Conservation (phyloP, 2,888 invertebrate genomes). For the Sphecodes monilicornis region DNA sequence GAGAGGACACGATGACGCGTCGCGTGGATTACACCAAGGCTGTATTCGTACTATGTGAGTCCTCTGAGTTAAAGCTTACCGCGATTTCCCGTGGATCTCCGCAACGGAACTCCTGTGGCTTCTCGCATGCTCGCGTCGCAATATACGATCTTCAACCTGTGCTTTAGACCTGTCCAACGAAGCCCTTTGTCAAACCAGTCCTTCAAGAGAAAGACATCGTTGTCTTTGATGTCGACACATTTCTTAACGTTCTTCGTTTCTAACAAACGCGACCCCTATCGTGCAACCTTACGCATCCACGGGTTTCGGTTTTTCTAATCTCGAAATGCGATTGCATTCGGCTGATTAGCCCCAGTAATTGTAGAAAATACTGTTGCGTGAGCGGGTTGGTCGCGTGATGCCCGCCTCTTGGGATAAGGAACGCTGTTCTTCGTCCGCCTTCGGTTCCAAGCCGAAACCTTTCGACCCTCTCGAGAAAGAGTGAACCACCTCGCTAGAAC, state of each 20-base stretch:
- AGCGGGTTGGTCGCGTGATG: constrained; percentile 24
- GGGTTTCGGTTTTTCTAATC: not conserved
- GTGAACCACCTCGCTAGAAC: constrained; percentile 25
- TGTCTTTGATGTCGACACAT: not conserved
- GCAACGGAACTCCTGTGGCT: not conserved
- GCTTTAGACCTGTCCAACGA: not conserved
- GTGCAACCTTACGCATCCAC: not conserved
- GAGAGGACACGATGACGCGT: constrained; percentile 70
- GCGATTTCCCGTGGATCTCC: not conserved
- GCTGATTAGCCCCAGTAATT: not conserved
- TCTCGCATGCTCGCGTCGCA: not conserved
- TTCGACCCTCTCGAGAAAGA: not conserved
- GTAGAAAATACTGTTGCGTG: constrained; percentile 10
- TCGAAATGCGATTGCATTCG: constrained; percentile 12
- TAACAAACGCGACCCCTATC: not conserved
- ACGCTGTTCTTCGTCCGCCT: not conserved
- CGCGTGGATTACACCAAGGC: constrained; percentile 66
- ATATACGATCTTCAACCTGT: not conserved
- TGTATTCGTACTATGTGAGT: constrained; percentile 79
- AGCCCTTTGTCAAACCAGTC: not conserved
- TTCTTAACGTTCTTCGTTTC: not conserved
- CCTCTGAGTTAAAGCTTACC: not conserved
- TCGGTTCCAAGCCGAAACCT: not conserved
- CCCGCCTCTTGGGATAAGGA: not conserved
- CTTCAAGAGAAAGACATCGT: not conserved